Base-by-base conservation (phyloP, 2,797 vertebrate species). In the Antennarius maculatus region DNA sequence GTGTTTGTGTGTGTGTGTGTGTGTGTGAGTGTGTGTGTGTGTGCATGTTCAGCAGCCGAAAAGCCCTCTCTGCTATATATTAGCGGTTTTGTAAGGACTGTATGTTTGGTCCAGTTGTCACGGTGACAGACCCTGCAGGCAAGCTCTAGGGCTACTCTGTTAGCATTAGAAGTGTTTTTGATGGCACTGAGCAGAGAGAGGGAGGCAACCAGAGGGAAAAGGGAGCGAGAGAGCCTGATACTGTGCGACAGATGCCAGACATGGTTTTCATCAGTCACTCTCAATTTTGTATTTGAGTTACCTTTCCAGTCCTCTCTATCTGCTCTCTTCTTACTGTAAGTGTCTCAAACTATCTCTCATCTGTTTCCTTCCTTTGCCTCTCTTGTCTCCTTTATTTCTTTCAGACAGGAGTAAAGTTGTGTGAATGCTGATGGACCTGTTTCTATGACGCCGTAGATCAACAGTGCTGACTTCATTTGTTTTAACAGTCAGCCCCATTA, bases 51-150 rank as follows among this genome's bases (percentile, higher is more conserved):
- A 83, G 82, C 80, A 84, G 83, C 80, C 64, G 73, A 76, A 80
- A 79, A 71, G 39, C 56, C 49, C 76, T 74, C 56, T 77, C 88
- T 86, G 79, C 81, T 82, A 48, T 81, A 51, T 89, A 88, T 89
- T 87, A 89, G 88, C 14, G 77, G 87, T 90, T 91, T 86, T 82
- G 86, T 79, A 82, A 62, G 69, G 56, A 56, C 51, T 68, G 51
- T 66, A 53, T 90, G 82, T 92, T 92, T 91, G 83, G 76, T 72
- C 68, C 55, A 12, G 86, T 89, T 84, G 65, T 82, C 80, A 83
- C 14, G 65, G 83, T n/a, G 74, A 87, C 85, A 61, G 81, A 84
- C 71, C 76, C 76, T 55, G 80, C 67, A 84, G 83, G 63, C 71
- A 55, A 68, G 76, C 80, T 79, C 54, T 45, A 39, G 79, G 69